A percentile compares a stretch with the other conserved stretches of the same genome.
These are phyloP conservation scores for Aspidiotus destructor DNA, from an alignment of 2,888 invertebrate species.

Conservation along the genomic window DNA sequence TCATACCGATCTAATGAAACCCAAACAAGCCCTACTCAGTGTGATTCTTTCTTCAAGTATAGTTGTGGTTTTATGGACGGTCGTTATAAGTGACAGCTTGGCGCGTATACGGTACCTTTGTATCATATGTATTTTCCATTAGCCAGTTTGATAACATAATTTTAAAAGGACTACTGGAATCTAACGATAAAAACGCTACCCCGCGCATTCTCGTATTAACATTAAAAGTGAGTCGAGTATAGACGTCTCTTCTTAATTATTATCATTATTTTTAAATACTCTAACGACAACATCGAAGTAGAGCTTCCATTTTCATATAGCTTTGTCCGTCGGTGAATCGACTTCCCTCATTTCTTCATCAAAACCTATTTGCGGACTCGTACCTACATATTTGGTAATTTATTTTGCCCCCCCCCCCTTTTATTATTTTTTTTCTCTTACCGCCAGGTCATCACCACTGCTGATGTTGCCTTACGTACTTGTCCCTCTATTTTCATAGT, in stretches of 20 bases:
- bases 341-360: neutral
- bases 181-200: neutral
- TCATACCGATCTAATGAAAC: slow-evolving; percentile 7
- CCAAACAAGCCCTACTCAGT: slow-evolving; percentile 8
- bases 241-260: slow-evolving; percentile 11
- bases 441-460: too few relatives aligned
- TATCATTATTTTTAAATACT: slow-evolving; percentile 10
- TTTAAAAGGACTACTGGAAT: slow-evolving; percentile 31
- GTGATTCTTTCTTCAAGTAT: slow-evolving; percentile 5
- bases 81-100: slow-evolving; percentile 22
- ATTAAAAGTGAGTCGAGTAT: neutral
- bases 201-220: neutral
- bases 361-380: neutral
- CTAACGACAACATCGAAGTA: neutral
- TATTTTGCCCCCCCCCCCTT: neutral
- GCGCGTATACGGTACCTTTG: slow-evolving; percentile 5
- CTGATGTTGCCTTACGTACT: too few relatives aligned
- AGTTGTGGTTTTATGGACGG: neutral
- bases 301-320: neutral
- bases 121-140: slow-evolving; percentile 27
- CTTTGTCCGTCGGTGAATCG: neutral
- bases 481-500: too few relatives aligned
- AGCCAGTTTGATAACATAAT: slow-evolving; percentile 32
- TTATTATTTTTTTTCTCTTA: too few relatives aligned
- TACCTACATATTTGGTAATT: neutral